Evolutionary conservation across 2,113 vertebrate species (phyloP), one percentile per base, ranked within the genome.

Genomic region (Hepsetus odoe): DNA sequence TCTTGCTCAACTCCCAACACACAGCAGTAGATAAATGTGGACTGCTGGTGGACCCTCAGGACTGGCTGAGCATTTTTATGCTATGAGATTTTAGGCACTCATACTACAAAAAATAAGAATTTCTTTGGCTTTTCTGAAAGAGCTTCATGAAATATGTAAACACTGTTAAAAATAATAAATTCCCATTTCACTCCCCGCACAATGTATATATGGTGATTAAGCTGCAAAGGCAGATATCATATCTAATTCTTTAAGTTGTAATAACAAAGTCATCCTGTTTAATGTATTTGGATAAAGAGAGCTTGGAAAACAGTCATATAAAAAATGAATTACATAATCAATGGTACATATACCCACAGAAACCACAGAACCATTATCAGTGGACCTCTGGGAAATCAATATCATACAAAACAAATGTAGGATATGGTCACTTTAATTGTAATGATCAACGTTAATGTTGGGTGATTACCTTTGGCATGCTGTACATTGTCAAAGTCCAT

Each of bases 401-500:
- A 24, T 9, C 22, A 24, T 20, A 51, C 1, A 55, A 24, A 7
- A 55, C n/a, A 76, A 67, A 28, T 2, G 24, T 28, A 44, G 2
- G 4, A 49, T 49, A 3, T 55, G 51, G 51, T 10, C n/a, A 20
- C n/a, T n/a, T 22, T 55, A 2, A 24, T 24, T 55, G 51, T 55
- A 0, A 62, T 32, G 56, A 62, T 62, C 28, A 33, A 33, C 51
- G 11, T 7, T 62, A 18, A 65, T 38, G 61, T 12, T n/a, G 12
- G 18, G 9, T 22, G 32, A 65, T 65, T 35, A 67, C 9, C 32
- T 32, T 68, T 76, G 61, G 30, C 70, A 59, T 76, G 53, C 20
- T 12, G 40, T 28, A 24, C 42, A 46, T 32, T 83, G 49, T 40
- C 67, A 22, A 65, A 76, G 61, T 26, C 67, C 22, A 59, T 24